Base-by-base conservation (phyloP, 2,888 invertebrate species). In the Calliphora vomitoria region DNA sequence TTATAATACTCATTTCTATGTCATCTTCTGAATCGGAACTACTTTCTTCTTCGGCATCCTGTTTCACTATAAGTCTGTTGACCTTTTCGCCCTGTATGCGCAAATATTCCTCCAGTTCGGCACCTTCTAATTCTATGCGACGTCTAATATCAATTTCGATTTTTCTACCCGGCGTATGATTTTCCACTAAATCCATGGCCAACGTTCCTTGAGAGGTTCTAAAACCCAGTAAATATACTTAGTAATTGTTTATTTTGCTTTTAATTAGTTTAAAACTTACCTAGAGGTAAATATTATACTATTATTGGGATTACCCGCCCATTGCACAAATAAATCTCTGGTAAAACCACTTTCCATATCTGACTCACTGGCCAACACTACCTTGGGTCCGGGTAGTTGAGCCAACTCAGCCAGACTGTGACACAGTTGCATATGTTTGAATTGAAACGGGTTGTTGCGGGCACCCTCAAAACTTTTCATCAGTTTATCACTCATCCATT, bases 401-500 rank as follows among this genome's bases (percentile, higher is more conserved):
- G 95, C 95, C 50, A 99, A 95, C 91, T 99, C 99, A 0, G 95
- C 96, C 88, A 99, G 95, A 84, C 97, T 98, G 93, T 99, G 99
- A 91, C 99, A 99, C 8, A 99, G 94, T 90, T 98, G 98, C 72
- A 99, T 94, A 94, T 99, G 98, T 88, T 97, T 97, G 88, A 99
- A 97, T 79, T 98, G 98, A 93, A 99, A 99, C 0, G 99, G 99
- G 94, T 99, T 99, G 91, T 97, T 97, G 81, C 98, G 95, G 0
- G 97, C 97, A 0, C 97, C 97, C 93, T 98, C 98, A 92, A 98
- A 98, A 76, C 97, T 97, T 86, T 98, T 96, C 95, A 99, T 98
- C 60, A 99, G 94, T 92, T 99, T 99, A 92, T 99, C 99, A 92
- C 98, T 98, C 99, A 99, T 99, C 99, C 99, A 99, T 94, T 99